Conservation (phyloP, 2,888 invertebrate genomes). For the Erebia aethiops region DNA sequence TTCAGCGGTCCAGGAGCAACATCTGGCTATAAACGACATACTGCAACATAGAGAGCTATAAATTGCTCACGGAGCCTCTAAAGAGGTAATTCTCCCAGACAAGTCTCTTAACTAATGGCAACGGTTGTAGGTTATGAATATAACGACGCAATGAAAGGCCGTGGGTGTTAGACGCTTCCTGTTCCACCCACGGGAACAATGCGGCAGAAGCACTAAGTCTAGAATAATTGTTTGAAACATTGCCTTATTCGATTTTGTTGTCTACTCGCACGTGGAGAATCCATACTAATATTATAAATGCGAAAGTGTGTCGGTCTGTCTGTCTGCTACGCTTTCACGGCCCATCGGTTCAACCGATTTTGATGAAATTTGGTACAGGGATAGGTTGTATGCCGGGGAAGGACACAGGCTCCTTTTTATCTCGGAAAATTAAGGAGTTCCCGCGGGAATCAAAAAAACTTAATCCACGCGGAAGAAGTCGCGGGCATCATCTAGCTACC, state of each 20-base stretch:
- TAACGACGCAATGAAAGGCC: constrained; percentile 70
- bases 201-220: constrained; percentile 29
- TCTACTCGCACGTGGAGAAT: not conserved
- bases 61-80: constrained; percentile 37
- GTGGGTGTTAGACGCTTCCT: constrained; percentile 77
- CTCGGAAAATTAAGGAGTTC: too few species aligned
- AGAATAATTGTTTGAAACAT: constrained; percentile 27
- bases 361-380: too few species aligned
- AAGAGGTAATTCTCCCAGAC: constrained; percentile 41
- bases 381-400: too few species aligned
- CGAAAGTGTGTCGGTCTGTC: too few species aligned
- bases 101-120: constrained; percentile 45
- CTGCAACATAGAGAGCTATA: constrained; percentile 38
- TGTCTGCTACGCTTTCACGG: too few species aligned
- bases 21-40: constrained; percentile 25
- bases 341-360: too few species aligned
- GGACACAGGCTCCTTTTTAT: too few species aligned
- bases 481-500: too few species aligned
- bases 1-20: constrained; percentile 16
- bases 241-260: not conserved
- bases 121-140: constrained; percentile 62
- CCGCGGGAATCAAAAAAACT: too few species aligned
- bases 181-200: constrained; percentile 68
- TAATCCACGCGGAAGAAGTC: too few species aligned
- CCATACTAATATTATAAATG: too few species aligned